Percentiles rank a stretch among this genome's conserved stretches.
Conservation (phyloP, 1,140 invertebrate genomes). For the Matsumurasca onukii region DNA sequence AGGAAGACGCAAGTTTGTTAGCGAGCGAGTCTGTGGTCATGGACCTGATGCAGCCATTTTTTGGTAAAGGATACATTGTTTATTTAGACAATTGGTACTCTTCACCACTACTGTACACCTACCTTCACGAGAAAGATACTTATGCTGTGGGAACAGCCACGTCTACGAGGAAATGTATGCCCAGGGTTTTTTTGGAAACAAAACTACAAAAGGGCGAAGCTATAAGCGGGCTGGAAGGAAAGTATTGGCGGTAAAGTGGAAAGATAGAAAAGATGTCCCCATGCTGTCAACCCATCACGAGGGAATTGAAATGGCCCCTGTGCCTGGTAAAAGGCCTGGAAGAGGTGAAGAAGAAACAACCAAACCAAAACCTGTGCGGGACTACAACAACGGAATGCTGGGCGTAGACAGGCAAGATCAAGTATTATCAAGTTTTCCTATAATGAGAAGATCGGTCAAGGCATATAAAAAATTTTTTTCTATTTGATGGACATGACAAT, state of each 20-base stretch:
- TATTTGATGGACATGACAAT: too few species aligned
- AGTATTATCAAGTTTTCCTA: too few species aligned
- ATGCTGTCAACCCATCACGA: not conserved
- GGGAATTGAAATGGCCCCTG: conserved; percentile 4
- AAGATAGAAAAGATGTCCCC: conserved; percentile 4
- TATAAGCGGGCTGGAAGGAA: not conserved
- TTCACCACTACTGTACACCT: conserved; percentile 2
- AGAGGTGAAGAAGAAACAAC: not conserved
- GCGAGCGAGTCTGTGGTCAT: too few species aligned
- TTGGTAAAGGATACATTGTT: conserved; percentile 4
- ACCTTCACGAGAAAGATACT: not conserved
- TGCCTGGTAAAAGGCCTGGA: not conserved
- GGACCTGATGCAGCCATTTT: too few species aligned
- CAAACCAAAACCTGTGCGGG: not conserved
- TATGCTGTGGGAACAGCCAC: too few species aligned
- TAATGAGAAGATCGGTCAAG: too few species aligned
- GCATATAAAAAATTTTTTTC: too few species aligned
- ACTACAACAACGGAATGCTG: not conserved
- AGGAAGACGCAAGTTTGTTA: not conserved
- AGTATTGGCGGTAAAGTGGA: not conserved
- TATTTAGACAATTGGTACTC: conserved; percentile 10
- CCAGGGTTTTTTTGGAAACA: not conserved
- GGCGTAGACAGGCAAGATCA: not conserved
- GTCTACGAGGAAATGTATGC: not conserved
- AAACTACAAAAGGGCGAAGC: not conserved